Evolutionary conservation across 30 jellyfish, hydroid and myxozoan species (phyloP).

Genomic region (Hydractinia symbiolongicarpus): DNA sequence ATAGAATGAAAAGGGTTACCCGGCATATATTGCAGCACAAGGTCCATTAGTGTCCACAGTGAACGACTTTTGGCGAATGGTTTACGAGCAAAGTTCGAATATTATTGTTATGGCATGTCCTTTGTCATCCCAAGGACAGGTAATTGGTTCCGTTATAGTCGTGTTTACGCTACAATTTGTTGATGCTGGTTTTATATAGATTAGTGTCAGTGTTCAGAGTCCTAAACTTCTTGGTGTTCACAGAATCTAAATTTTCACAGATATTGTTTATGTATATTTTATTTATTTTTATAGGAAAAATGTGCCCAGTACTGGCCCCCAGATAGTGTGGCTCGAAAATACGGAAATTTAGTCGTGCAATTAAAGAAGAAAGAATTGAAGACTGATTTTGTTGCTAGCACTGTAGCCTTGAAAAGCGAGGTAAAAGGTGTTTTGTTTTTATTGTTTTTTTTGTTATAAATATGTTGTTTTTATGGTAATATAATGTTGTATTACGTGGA

Average conservation of each 20-base stretch:
- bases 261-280: not conserved
- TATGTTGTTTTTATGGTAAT: not conserved
- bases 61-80: conserved; percentile 70
- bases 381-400: conserved; percentile 58
- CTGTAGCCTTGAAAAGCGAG: conserved; percentile 39
- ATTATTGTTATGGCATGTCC: conserved; percentile 69
- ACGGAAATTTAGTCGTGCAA: conserved; percentile 52
- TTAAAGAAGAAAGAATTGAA: conserved; percentile 60
- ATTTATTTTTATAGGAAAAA: conserved; percentile 38
- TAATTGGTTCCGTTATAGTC: not conserved
- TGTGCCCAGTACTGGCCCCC: conserved; percentile 85
- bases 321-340: conserved; percentile 49
- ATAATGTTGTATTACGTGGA: not conserved
- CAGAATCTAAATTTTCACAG: not conserved
- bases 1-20: conserved; percentile 14
- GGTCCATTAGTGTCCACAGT: conserved; percentile 49
- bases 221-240: too few relatives aligned
- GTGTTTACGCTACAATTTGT: not conserved
- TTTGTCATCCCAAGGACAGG: conserved; percentile 46
- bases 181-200: not conserved
- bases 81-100: conserved; percentile 40
- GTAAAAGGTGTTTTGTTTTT: conserved; percentile 9
- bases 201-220: too few relatives aligned
- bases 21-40: conserved; percentile 46
- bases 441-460: not conserved